Evolutionary conservation across 2,113 vertebrate genomes (phyloP).

Genomic region (Cyprinus carpio): DNA sequence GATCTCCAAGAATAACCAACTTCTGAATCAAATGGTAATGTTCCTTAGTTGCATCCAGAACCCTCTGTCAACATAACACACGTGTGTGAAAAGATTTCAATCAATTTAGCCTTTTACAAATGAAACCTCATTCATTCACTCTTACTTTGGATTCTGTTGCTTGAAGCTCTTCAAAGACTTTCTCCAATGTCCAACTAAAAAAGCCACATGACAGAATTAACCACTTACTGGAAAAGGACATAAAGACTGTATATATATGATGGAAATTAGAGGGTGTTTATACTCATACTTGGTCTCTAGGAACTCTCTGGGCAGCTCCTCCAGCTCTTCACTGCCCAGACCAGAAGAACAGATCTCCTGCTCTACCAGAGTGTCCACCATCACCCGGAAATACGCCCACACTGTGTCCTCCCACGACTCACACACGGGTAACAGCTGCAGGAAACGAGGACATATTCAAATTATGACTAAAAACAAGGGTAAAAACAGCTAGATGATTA

Average conservation of each 20-base stretch:
- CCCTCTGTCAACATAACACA: constrained; percentile 77
- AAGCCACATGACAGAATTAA: neutral
- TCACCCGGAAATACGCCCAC: constrained; percentile 94
- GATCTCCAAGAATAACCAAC: constrained; percentile 90
- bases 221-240: neutral
- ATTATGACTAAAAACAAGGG: neutral
- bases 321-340: constrained; percentile 80
- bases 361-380: constrained; percentile 95
- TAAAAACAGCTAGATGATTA: neutral
- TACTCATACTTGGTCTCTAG: constrained; percentile 87
- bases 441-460: constrained; percentile 16
- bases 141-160: constrained; percentile 90
- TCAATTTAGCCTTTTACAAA: neutral
- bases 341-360: constrained; percentile 90
- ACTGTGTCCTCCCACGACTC: constrained; percentile 96
- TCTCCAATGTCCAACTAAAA: constrained; percentile 91
- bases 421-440: constrained; percentile 90
- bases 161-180: constrained; percentile 95
- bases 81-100: neutral
- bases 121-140: neutral
- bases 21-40: constrained; percentile 97
- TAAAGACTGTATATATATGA: neutral
- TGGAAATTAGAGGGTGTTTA: neutral
- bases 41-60: constrained; percentile 90
- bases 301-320: constrained; percentile 89